Conservation (phyloP, 2,888 invertebrate genomes). For the Deilephila porcellus region DNA sequence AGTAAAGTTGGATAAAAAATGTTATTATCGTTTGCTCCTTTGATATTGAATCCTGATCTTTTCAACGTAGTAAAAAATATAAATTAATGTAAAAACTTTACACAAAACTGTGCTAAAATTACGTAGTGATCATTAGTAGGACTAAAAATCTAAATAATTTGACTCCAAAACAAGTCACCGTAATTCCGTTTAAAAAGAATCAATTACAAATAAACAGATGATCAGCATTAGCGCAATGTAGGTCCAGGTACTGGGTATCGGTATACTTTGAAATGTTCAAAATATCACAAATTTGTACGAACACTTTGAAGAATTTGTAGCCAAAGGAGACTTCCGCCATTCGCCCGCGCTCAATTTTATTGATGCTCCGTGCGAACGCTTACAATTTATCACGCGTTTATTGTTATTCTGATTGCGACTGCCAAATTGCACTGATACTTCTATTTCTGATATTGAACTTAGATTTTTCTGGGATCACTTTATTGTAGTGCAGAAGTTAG, state of each 20-base stretch:
- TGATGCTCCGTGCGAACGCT: slow-evolving; percentile 28
- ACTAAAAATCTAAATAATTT: too few relatives aligned
- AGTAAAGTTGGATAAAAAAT: too few relatives aligned
- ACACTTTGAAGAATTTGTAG: slow-evolving; percentile 34
- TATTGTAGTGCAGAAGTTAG: too few relatives aligned
- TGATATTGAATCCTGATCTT: too few relatives aligned
- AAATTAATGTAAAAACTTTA: too few relatives aligned
- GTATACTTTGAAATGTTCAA: background rate
- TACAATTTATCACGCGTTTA: slow-evolving; percentile 27
- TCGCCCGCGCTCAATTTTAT: slow-evolving; percentile 33
- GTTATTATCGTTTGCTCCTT: too few relatives aligned
- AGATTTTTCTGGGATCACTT: too few relatives aligned
- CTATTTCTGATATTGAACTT: too few relatives aligned
- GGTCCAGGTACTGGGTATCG: background rate
- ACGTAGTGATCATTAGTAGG: too few relatives aligned
- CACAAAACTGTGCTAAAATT: too few relatives aligned
- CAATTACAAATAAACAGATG: background rate
- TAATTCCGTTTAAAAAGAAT: background rate
- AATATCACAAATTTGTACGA: slow-evolving; percentile 16
- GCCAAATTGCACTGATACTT: background rate
- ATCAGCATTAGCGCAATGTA: background rate
- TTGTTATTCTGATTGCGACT: slow-evolving; percentile 17
- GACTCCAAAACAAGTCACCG: too few relatives aligned
- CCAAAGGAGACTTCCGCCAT: slow-evolving; percentile 28
- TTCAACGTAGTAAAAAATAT: too few relatives aligned